Base-by-base conservation (phyloP, 2,888 invertebrate genomes). In the Papilio protenor region DNA sequence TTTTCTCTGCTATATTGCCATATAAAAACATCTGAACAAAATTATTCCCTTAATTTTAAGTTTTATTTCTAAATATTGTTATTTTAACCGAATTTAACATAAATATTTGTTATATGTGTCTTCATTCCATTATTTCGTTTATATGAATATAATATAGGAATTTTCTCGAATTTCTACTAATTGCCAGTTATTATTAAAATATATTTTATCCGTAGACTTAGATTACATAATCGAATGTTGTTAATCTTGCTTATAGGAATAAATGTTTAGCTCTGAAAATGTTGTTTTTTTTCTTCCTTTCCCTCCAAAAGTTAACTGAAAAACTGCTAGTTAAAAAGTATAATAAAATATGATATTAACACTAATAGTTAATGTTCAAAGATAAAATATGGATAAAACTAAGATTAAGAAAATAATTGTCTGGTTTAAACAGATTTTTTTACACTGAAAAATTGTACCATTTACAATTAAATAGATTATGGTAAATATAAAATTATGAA, bases 161-260 rank as follows among this genome's bases (percentile, higher is more conserved):
- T 18, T 52, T 40, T 40, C 40, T 40, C 40, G 40, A 40, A 40
- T 40, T 40, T 40, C 40, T 49, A 16, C 16, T 61, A 23, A 57
- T 59, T 70, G 40, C 23, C 55, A 76, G 11, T 76, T 23, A 18
- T 76, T 23, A 12, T 75, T 57, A 16, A 16, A 61, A 21, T 70
- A 18, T n/a, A 45, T 45, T 76, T 70, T 57, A 10, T 57, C 18
- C 59, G 57, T 57, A 70, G 57, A 18, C 16, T 64, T 33, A 33
- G 6, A 16, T 59, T 59, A 21, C 3, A 12, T 57, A 57, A 12
- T 59, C 21, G 57, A 59, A 59, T 33, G 66, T 49, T 64, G 14
- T 57, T 70, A 84, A 79, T 83, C 81, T 81, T 85, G 81, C 78
- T 80, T 79, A 77, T 85, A 87, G 84, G 81, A 87, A 84, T 87